A percentile compares a stretch with the other conserved stretches of the same genome.
phyloP scores from a whole-genome alignment of 2,113 vertebrate species.

The Corythornis madagascariensis region DNA sequence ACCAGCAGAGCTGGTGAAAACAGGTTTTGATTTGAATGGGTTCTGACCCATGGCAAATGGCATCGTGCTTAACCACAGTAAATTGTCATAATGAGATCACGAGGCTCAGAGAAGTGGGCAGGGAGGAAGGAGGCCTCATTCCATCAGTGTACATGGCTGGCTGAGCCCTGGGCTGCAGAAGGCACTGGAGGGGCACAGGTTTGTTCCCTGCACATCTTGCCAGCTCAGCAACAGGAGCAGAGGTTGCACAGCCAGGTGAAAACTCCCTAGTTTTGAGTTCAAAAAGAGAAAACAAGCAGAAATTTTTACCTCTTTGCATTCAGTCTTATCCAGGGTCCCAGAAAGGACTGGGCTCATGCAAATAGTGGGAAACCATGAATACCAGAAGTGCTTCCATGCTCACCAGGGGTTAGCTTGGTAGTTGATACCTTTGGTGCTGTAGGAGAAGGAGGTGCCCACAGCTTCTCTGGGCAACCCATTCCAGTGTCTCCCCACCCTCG shows the following conservation, averaged over 20 bases:
- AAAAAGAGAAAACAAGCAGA: neutral
- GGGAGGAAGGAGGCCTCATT: conserved; percentile 4
- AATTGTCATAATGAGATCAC: conserved; percentile 66
- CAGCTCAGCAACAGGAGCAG: neutral
- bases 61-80: conserved; percentile 48
- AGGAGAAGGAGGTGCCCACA: neutral
- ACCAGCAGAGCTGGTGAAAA: conserved; percentile 41
- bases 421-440: neutral
- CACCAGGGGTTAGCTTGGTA: neutral
- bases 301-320: neutral
- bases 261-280: neutral
- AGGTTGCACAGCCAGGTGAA: neutral
- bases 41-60: conserved; percentile 59
- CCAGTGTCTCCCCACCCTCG: too few species aligned
- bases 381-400: neutral
- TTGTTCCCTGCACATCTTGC: neutral
- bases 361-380: neutral
- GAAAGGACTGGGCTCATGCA: neutral
- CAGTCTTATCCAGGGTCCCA: neutral
- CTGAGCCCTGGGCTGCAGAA: neutral
- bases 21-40: conserved; percentile 65
- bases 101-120: conserved; percentile 8
- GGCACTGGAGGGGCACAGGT: neutral
- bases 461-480: too few species aligned
- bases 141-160: neutral